Evolutionary conservation across 64 coral and sea anemone species (phyloP).

Genomic region (Montipora foliosa): DNA sequence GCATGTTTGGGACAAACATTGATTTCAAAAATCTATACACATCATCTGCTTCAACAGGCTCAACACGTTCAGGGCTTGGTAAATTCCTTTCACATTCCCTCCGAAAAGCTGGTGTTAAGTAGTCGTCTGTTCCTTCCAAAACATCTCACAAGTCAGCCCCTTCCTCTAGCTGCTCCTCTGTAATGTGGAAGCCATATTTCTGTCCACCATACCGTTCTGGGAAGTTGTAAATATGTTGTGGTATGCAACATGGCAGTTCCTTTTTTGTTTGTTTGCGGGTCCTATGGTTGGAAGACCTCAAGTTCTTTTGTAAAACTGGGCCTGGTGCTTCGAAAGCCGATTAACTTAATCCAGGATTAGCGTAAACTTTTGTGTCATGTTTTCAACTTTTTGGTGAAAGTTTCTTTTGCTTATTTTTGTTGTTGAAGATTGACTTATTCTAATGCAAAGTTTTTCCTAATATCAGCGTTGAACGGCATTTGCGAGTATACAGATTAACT

Average conservation of each 20-base stretch:
- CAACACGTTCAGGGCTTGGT: conserved; percentile 23
- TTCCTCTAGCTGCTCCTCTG: conserved; percentile 26
- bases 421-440: too few relatives aligned
- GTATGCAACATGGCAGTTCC: conserved; percentile 40
- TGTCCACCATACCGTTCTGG: conserved; percentile 47
- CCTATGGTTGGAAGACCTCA: conserved; percentile 53
- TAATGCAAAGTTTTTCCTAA: too few relatives aligned
- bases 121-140: conserved; percentile 25
- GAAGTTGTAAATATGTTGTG: conserved; percentile 44
- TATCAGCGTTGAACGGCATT: too few relatives aligned
- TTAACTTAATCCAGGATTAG: too few relatives aligned
- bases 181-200: conserved; percentile 22
- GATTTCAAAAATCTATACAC: conserved; percentile 44
- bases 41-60: conserved; percentile 17
- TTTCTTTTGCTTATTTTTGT: too few relatives aligned
- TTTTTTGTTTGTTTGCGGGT: conserved; percentile 42
- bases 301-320: conserved; percentile 59
- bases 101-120: conserved; percentile 15
- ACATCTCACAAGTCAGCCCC: conserved; percentile 35
- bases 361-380: too few relatives aligned
- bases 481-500: too few relatives aligned
- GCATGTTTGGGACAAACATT: background rate
- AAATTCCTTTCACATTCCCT: conserved; percentile 47
- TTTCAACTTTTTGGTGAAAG: too few relatives aligned
- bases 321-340: too few relatives aligned